phyloP scores from a whole-genome alignment of 2,888 invertebrate species.

The Meganola albula region DNA sequence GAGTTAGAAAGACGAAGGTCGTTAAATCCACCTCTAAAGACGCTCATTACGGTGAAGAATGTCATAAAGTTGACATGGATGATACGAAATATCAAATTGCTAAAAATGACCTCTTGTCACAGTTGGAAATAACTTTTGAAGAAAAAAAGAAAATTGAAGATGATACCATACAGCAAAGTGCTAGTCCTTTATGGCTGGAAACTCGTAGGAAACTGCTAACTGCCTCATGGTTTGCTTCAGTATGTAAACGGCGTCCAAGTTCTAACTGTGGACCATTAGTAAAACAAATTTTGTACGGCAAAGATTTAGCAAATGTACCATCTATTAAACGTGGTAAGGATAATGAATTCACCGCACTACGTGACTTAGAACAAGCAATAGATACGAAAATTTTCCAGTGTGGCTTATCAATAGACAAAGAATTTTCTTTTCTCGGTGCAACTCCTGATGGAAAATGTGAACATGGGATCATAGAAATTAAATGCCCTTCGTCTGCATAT shows the following conservation, averaged over 20 bases:
- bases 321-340: slow-evolving; percentile 3
- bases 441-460: slow-evolving; percentile 2
- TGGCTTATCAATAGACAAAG: slow-evolving; percentile 1
- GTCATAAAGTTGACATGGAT: slow-evolving; percentile 1
- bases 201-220: background rate
- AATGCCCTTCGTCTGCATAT: background rate
- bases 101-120: background rate
- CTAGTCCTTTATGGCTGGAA: slow-evolving; percentile 2
- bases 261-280: background rate
- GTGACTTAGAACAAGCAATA: background rate
- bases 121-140: background rate
- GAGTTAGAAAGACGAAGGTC: background rate
- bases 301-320: slow-evolving; percentile 1
- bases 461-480: slow-evolving; percentile 1
- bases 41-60: background rate
- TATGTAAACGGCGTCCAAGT: slow-evolving; percentile 2
- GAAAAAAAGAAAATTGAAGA: background rate
- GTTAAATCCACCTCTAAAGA: background rate
- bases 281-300: slow-evolving; percentile 1
- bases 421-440: slow-evolving; percentile 4
- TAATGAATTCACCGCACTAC: background rate
- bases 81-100: background rate
- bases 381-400: background rate
- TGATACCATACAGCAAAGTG: background rate
- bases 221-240: slow-evolving; percentile 2